Conservation (phyloP, 2,797 vertebrate genomes). For the Sebastes minor region DNA sequence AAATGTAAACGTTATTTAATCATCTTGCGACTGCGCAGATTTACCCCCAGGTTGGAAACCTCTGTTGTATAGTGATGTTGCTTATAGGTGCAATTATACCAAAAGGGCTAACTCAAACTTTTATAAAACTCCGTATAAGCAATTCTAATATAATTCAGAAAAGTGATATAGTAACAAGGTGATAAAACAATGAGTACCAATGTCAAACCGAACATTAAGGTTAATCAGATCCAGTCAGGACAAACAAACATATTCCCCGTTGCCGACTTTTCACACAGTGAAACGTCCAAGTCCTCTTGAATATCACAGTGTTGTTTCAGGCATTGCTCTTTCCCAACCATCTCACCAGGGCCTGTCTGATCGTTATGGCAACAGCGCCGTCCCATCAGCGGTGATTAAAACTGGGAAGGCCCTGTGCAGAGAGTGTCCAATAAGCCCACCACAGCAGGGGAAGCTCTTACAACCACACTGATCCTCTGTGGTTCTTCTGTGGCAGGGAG, state of each 20-base stretch:
- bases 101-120: background rate
- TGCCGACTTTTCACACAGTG: background rate
- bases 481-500: conserved; percentile 64
- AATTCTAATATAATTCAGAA: background rate
- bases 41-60: background rate
- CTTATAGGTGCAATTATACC: background rate
- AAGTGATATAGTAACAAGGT: background rate
- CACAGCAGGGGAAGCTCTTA: conserved; percentile 70
- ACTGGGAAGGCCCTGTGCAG: conserved; percentile 50
- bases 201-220: background rate
- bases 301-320: conserved; percentile 39
- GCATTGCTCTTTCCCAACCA: conserved; percentile 38
- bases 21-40: background rate
- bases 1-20: background rate
- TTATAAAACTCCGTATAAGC: background rate
- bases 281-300: conserved; percentile 6
- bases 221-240: background rate
- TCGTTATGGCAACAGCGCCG: conserved; percentile 60
- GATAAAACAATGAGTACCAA: background rate
- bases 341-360: conserved; percentile 39
- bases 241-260: background rate
- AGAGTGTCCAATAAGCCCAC: conserved; percentile 64
- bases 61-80: background rate
- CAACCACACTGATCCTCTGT: conserved; percentile 74
- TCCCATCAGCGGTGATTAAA: conserved; percentile 60